Percentiles rank a stretch among this genome's conserved stretches.
Evolutionary conservation across 2,113 vertebrate genomes (phyloP).

Genomic region (Anolis sagrei): DNA sequence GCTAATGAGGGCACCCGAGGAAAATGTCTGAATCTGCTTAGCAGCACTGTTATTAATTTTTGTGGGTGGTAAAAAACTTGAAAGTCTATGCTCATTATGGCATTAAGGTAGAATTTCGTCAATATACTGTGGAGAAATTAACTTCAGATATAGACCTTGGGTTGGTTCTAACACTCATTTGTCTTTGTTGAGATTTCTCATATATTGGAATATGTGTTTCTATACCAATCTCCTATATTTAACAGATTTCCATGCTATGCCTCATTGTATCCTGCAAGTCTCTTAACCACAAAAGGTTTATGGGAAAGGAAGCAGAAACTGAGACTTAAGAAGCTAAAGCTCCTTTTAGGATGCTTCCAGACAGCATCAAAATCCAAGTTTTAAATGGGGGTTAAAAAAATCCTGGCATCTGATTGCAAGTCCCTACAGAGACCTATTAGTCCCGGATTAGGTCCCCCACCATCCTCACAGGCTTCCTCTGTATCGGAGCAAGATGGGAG

Average conservation of each 20-base stretch:
- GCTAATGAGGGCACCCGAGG: constrained; percentile 60
- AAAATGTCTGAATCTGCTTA: constrained; percentile 59
- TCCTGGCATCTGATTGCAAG: too few relatives aligned
- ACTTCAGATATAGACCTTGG: neutral
- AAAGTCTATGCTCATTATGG: constrained; percentile 7
- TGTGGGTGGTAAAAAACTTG: constrained; percentile 3
- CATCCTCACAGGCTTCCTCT: too few relatives aligned
- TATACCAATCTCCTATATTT: neutral
- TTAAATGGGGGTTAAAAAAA: too few relatives aligned
- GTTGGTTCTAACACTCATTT: neutral
- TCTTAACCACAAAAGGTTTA: too few relatives aligned
- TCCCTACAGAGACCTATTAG: too few relatives aligned
- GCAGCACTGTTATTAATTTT: constrained; percentile 54
- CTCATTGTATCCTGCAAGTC: neutral
- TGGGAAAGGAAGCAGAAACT: too few relatives aligned
- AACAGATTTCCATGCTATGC: neutral
- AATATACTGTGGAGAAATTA: constrained; percentile 3
- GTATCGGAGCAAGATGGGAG: too few relatives aligned
- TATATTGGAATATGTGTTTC: neutral
- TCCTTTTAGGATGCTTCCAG: too few relatives aligned
- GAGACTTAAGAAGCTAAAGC: neutral
- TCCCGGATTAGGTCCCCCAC: too few relatives aligned
- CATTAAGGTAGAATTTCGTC: rapidly evolving
- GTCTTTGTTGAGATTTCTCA: neutral
- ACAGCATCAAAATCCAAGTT: too few relatives aligned